Evolutionary conservation across 2,113 vertebrate species (phyloP).

Genomic region (Bolborhynchus lineola): DNA sequence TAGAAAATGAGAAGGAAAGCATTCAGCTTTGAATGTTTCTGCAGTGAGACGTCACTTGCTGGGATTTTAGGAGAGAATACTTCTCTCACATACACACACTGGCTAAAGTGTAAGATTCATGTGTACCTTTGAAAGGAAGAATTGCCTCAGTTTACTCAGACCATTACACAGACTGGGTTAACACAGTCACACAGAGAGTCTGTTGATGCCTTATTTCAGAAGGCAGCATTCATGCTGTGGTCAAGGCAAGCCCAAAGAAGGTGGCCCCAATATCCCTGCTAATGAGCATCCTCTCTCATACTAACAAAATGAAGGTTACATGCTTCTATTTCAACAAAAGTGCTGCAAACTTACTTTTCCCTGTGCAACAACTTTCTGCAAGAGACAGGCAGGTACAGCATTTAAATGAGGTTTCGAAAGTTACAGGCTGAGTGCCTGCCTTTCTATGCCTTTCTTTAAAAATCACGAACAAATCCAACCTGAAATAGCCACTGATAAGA

Average conservation of each 20-base stretch:
- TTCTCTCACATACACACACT: neutral
- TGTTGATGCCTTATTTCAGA: neutral
- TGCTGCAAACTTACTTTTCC: neutral
- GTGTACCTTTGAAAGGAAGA: neutral
- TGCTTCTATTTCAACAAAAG: neutral
- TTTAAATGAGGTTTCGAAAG: neutral
- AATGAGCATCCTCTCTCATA: neutral
- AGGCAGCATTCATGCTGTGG: neutral
- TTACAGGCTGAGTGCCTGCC: neutral
- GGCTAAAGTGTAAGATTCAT: fast-evolving
- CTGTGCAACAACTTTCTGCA: neutral
- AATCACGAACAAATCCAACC: neutral
- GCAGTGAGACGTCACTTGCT: neutral
- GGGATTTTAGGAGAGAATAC: neutral
- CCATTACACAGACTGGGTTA: neutral
- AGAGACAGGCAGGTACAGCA: neutral
- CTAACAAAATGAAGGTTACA: neutral
- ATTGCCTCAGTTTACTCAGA: neutral
- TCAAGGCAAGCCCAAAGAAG: neutral
- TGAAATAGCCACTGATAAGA: neutral
- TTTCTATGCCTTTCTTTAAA: neutral
- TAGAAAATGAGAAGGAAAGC: neutral
- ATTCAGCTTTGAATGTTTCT: neutral
- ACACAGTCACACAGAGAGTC: neutral
- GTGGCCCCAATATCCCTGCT: neutral